Base-by-base conservation (phyloP, 2,797 vertebrate genomes). In the Sebastes itinus region DNA sequence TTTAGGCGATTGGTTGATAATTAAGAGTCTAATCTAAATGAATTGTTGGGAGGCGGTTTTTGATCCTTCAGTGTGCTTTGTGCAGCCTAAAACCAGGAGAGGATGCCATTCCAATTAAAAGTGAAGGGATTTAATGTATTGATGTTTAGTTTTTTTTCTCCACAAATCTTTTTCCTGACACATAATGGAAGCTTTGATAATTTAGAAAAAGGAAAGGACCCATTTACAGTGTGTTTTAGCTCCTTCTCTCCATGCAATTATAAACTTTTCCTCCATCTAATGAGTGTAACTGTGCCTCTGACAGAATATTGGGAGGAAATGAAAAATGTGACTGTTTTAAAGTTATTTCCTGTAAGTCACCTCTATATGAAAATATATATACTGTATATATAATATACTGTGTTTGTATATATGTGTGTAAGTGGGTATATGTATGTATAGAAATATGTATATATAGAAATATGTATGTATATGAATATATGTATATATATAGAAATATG, bases 11-110 rank as follows among this genome's bases (percentile, higher is more conserved):
- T 97, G 97, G 96, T 96, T 97, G 98, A 98, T 98, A 98, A 98
- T 99, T 98, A 98, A 96, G 96, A 96, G 96, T 97, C 96, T 93
- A 97, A 98, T 97, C 97, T 97, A 97, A 97, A 97, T 97, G 96
- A 98, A 97, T 97, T 97, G 96, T 97, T 96, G 73, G 64, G 94
- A 96, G 96, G 96, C 42, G 94, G 96, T 95, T 97, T 97, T 97
- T 97, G 96, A 97, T 97, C 96, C 95, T 93, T 95, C 81, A 16
- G 73, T 95, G 94, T 93, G 95, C 94, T 95, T 94, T 94, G 96
- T 94, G 94, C 86, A 85, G 95, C 69, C 68, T 66, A 46, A 78
- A 95, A 96, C 95, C 95, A 96, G 96, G 96, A 97, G 90, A 96
- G 94, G 94, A 95, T 96, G 79, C 25, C 85, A 94, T 94, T 97